Conservation (phyloP, 2,888 invertebrate genomes). For the Dermolepida albohirtum region DNA sequence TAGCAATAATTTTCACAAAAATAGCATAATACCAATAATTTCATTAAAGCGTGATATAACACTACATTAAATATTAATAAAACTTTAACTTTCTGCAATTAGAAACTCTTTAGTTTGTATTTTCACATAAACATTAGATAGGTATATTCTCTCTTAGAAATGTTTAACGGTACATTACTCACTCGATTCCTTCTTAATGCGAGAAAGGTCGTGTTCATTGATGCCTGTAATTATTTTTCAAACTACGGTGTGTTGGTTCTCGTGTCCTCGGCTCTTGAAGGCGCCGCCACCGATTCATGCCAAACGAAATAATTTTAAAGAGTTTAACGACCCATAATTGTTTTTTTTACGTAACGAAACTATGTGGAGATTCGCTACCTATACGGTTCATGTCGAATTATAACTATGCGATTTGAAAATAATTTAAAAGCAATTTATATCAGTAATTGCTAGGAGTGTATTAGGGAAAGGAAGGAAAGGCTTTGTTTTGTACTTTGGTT, state of each 20-base stretch:
- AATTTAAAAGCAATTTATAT: too few relatives aligned
- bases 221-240: slow-evolving; percentile 42
- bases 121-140: neutral
- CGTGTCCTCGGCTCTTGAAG: slow-evolving; percentile 39
- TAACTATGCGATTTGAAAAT: too few relatives aligned
- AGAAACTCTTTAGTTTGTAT: slow-evolving; percentile 10
- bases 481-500: too few relatives aligned
- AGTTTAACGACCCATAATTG: slow-evolving; percentile 33
- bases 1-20: too few relatives aligned
- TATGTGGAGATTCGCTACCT: too few relatives aligned
- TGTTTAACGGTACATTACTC: slow-evolving; percentile 34
- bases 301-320: slow-evolving; percentile 22
- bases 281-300: slow-evolving; percentile 33
- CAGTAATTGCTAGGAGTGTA: too few relatives aligned
- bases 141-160: slow-evolving; percentile 21
- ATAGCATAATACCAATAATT: neutral
- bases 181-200: slow-evolving; percentile 31
- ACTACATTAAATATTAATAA: slow-evolving; percentile 22
- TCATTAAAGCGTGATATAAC: neutral
- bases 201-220: slow-evolving; percentile 40
- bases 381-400: too few relatives aligned
- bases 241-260: slow-evolving; percentile 30
- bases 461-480: too few relatives aligned
- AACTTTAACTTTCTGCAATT: slow-evolving; percentile 30
- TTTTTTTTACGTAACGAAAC: slow-evolving; percentile 11